Evolutionary conservation across 2,888 invertebrate species (phyloP), one percentile per base, ranked within the genome.

Genomic region (Netelia virgata): DNA sequence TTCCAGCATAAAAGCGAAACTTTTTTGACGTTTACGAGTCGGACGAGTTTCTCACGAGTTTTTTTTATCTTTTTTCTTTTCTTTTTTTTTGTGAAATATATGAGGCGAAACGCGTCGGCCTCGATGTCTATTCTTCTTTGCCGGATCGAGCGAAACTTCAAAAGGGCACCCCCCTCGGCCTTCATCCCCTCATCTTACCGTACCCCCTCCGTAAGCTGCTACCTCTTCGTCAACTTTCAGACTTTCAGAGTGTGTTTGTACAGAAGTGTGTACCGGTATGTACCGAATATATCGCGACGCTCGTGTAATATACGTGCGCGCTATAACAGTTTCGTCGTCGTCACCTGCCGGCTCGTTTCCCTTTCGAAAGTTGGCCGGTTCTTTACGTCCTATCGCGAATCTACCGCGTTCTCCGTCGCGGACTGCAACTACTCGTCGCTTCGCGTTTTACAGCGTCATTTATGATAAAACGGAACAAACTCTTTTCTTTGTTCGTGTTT

Each of bases 11-110:
- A 11, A 10, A 9, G 36, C 63, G 14, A 53, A 50, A 53, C 75
- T 79, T 79, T 36, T 41, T 43, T 80, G 66, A 70, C 70, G 79
- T 64, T 83, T 83, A 83, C 79, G 83, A 80, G 28, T 28, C 80
- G 41, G 57, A 55, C 57, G 11, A 74, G 72, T 36, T 74, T 14
- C 28, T 50, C 23, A 16, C 20, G 16, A 28, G 28, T 11, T 47
- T 47, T 55, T 55, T 55, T 55, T 55, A n/a, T 55, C 55, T 55
- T 47, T 14, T 47, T 11, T 47, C 3, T 47, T 47, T 47, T 47
- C 3, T 14, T 47, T 47, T 43, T 14, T 47, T 47, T 47, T 6
- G 14, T 1, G 3, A 47, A 14, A 47, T 47, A 47, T 53, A 63
- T 73, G 63, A 73, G 68, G 61, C 41, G 61, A 82, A 72, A 72